Base-by-base conservation (phyloP, 2,797 vertebrate species). In the Peromyscus aztecus region DNA sequence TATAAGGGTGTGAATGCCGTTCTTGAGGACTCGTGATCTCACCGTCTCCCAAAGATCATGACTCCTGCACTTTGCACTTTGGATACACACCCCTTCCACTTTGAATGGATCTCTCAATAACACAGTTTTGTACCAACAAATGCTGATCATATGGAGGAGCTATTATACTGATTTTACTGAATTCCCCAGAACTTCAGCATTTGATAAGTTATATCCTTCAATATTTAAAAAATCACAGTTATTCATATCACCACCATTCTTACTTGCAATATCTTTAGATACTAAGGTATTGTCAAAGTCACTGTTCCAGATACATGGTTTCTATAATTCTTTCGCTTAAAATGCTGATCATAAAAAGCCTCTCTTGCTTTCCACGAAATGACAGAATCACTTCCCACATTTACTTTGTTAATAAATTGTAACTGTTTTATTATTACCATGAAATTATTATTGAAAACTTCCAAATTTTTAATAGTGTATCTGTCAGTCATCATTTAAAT, bases 401-500 rank as follows among this genome's bases (percentile, higher is more conserved):
- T 91, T 69, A 24, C 55, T 95, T 89, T 87, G 27, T 57, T 37
- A 73, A 61, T 76, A 86, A 86, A 94, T 71, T 95, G 37, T 76
- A 55, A 78, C 63, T 93, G 24, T 43, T 49, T 78, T 65, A 78
- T n/a, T 65, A 65, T 90, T 65, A 29, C 34, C 14, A 63, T 77
- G n/a, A 78, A 78, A 52, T 78, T 90, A 27, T 77, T 90, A 37
- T 65, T 90, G 34, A n/a, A 90, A 92, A 73, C 73, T 82, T 57
- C 0, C 40, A 37, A 76, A 59, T 73, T 94, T 90, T 90, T 88
- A 90, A 85, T 57, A 73, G 29, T 67, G 80, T 94, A 7, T 69
- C 52, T 87, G 55, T 92, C 67, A 94, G 21, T 90, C 95, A 94
- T 77, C 94, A 89, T 73, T 95, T 65, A 91, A 92, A 90, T 94